Percentiles rank a stretch among this genome's conserved stretches.
These are phyloP conservation scores for Coryphaenoides rupestris DNA, from an alignment of 2,113 vertebrate genomes.

Conservation along the genomic window DNA sequence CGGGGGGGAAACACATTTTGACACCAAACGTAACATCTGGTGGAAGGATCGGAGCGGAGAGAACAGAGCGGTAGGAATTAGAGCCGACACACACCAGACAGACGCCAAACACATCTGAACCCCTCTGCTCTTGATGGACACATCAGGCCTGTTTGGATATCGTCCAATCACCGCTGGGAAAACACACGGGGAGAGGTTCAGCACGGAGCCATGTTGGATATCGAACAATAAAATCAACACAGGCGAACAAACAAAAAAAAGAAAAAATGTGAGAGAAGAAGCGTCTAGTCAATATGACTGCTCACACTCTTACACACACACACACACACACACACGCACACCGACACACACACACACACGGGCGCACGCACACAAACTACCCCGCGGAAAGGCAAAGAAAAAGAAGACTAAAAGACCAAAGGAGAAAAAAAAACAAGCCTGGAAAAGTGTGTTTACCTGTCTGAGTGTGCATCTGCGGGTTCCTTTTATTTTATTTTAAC, in stretches of 20 bases:
- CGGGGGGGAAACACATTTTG: conserved; percentile 49
- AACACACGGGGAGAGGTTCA: conserved; percentile 30
- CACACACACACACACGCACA: too few relatives aligned
- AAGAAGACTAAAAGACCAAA: conserved; percentile 13
- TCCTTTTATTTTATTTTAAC: conserved; percentile 66
- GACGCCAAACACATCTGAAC: conserved; percentile 54
- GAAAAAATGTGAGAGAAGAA: conserved; percentile 33
- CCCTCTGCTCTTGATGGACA: conserved; percentile 50
- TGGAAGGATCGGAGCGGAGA: conserved; percentile 66
- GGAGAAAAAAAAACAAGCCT: conserved; percentile 14
- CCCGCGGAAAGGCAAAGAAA: conserved; percentile 17
- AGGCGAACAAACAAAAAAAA: conserved; percentile 47
- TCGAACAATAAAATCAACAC: conserved; percentile 57
- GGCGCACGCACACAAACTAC: conserved; percentile 12
- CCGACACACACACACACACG: too few relatives aligned
- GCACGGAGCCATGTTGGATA: conserved; percentile 47
- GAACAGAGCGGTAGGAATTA: conserved; percentile 64
- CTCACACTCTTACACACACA: conserved; percentile 40
- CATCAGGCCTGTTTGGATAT: conserved; percentile 60
- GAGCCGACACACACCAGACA: conserved; percentile 61
- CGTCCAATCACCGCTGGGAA: conserved; percentile 28
- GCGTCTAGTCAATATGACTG: conserved; percentile 50
- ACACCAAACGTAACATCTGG: conserved; percentile 68
- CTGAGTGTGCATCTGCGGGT: conserved; percentile 49
- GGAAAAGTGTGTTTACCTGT: conserved; percentile 52